Base-by-base conservation (phyloP, 2,888 invertebrate species). In the Sarcophaga carnaria region DNA sequence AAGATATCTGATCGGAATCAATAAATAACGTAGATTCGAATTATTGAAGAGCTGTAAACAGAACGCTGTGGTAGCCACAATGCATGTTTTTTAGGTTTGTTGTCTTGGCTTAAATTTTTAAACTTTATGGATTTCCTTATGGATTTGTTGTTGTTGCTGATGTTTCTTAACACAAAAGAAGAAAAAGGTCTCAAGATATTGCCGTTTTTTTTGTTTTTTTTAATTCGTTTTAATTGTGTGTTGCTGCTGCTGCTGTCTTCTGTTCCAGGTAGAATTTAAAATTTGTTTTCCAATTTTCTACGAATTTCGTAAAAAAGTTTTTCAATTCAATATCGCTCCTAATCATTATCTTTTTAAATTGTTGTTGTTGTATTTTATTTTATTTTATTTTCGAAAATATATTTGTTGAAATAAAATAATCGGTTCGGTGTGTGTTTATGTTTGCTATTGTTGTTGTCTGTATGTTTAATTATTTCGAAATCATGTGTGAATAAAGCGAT, bases 401-500 rank as follows among this genome's bases (percentile, higher is more conserved):
- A 54, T 83, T 66, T 71, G 47, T 59, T 59, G 37, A 37, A 6
- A 37, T 37, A 10, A 37, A 37, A 37, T 37, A 37, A 10, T 37
- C 37, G 37, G 10, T 37, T 37, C 37, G 1, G 10, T 37, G 10
- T 37, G 37, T 37, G 37, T 27, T 3, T 27, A 4, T 37, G 37
- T 37, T 8, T 37, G 37, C 2, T 37, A 17, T 17, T 77, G n/a
- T 63, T 70, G 67, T 54, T 14, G 45, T 45, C 11, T n/a, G 4
- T 10, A 5, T 4, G 12, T 2, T 45, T 10, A 10, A 6, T 37
- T 37, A 37, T 37, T 37, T 37, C 37, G 37, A 37, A 37, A 37
- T 80, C 75, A 84, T 84, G 84, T 84, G 84, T 84, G 84, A 84
- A 80, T 76, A 76, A 84, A 80, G 76, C 80, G 70, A 84, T 84